Percentiles rank a stretch among this genome's conserved stretches.
phyloP scores from a whole-genome alignment of 1,140 invertebrate species.

The Polypedilum vanderplanki region DNA sequence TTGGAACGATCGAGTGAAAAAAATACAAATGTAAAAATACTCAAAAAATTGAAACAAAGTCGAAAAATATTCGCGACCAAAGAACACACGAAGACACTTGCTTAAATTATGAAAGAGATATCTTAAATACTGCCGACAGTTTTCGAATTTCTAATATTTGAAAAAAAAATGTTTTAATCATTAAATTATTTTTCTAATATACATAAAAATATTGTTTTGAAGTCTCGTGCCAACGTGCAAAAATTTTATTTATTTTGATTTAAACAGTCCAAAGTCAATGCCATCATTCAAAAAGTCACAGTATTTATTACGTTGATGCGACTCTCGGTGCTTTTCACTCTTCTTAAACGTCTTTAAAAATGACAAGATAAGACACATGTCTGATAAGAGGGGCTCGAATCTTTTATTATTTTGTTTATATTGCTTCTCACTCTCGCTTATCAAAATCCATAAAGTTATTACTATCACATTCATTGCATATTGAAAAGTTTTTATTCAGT shows the following conservation, averaged over 20 bases:
- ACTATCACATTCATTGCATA: background rate
- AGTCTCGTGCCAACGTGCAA: background rate
- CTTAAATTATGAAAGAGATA: background rate
- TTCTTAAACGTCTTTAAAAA: no score
- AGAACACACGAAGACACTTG: background rate
- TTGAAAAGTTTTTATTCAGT: background rate
- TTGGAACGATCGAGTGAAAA: background rate
- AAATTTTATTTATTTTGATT: background rate
- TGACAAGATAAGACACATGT: no score
- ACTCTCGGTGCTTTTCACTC: background rate
- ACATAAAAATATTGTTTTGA: background rate
- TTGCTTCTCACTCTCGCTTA: background rate
- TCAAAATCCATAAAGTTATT: background rate
- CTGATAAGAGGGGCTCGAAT: background rate
- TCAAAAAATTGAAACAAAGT: background rate
- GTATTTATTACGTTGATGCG: background rate
- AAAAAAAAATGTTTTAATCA: background rate
- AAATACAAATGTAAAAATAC: background rate
- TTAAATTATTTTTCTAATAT: background rate
- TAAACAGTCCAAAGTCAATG: no score
- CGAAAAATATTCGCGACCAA: background rate
- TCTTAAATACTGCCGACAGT: background rate
- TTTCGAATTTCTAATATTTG: background rate
- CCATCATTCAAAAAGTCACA: no score
- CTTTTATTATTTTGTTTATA: background rate